These are phyloP conservation scores for Rhea americana DNA, from an alignment of 2,113 vertebrate genomes.

Conservation along the genomic window DNA sequence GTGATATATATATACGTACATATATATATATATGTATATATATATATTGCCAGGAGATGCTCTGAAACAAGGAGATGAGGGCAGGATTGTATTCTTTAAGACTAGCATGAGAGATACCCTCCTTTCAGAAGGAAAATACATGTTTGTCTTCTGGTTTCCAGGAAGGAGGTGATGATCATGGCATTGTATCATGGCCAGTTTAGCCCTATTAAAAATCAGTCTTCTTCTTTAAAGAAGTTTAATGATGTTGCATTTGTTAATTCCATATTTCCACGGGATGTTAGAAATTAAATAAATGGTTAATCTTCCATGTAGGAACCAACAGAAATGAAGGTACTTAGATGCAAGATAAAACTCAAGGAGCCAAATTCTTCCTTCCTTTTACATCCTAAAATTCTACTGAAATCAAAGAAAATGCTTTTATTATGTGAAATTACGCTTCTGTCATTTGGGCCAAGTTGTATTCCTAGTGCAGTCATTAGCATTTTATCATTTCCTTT, in stretches of 20 bases:
- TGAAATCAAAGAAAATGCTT: neutral
- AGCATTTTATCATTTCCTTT: neutral
- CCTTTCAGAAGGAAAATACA: neutral
- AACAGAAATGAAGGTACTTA: neutral
- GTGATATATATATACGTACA: neutral
- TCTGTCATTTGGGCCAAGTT: neutral
- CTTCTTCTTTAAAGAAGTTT: conserved; percentile 59
- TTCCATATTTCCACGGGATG: conserved; percentile 54
- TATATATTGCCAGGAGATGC: neutral
- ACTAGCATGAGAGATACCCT: neutral
- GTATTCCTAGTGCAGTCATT: neutral
- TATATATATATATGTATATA: too few relatives aligned
- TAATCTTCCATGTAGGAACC: neutral
- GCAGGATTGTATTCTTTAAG: neutral
- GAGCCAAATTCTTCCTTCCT: neutral
- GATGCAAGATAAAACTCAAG: neutral
- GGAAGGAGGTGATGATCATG: neutral
- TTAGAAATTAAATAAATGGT: conserved; percentile 59
- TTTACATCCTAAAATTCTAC: neutral
- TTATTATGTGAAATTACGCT: neutral
- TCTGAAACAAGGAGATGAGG: neutral
- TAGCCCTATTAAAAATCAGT: conserved; percentile 43
- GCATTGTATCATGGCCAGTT: conserved; percentile 31
- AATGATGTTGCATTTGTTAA: conserved; percentile 67
- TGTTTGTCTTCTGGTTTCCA: conserved; percentile 32